Evolutionary conservation across 2,113 vertebrate genomes (phyloP).

Genomic region (Thomomys bottae): DNA sequence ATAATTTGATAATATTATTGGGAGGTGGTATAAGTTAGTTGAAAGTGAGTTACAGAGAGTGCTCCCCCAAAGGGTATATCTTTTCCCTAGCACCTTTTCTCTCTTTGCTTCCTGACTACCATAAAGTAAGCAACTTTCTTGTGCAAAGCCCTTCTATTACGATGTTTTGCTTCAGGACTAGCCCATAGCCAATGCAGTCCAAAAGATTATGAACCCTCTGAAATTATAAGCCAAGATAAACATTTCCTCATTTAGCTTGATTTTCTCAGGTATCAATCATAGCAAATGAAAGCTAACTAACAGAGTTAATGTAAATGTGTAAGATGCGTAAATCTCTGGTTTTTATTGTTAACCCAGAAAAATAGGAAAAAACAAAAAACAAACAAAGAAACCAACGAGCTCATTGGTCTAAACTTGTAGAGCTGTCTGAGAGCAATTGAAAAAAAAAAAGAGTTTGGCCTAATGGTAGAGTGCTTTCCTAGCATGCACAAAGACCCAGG

Average conservation of each 20-base stretch:
- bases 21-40: neutral
- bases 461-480: no score
- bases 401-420: slow-evolving; percentile 19
- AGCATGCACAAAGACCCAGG: no score
- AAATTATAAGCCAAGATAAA: neutral
- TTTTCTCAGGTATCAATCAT: no score
- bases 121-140: neutral
- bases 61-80: neutral
- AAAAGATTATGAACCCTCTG: neutral
- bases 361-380: neutral
- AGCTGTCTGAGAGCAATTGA: neutral
- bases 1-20: neutral
- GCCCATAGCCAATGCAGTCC: neutral
- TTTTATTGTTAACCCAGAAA: neutral
- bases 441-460: no score
- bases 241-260: neutral
- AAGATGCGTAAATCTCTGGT: neutral
- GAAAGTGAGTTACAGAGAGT: neutral
- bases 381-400: no score
- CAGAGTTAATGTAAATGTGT: neutral
- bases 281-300: neutral
- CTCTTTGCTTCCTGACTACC: neutral
- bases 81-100: neutral
- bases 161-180: neutral
- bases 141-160: neutral